Conservation (phyloP, 2,888 invertebrate genomes). For the Hymenopus coronatus region DNA sequence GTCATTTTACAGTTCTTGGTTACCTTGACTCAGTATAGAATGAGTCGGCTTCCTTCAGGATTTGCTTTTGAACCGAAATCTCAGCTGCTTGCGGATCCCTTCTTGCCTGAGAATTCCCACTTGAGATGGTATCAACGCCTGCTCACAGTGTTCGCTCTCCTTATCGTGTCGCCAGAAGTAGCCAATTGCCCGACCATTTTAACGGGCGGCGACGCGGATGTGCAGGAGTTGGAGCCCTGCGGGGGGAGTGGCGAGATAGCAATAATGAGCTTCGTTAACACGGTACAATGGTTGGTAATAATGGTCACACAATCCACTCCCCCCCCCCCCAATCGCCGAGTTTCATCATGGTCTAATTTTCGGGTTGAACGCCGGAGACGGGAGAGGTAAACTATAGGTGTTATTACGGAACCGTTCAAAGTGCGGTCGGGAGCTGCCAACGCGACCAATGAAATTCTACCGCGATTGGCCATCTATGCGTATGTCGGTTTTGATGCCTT, state of each 20-base stretch:
- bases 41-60: no score
- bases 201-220: not conserved
- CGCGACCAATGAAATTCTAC: not conserved
- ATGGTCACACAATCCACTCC: constrained; percentile 4
- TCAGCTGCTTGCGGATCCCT: no score
- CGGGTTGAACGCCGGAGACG: not conserved
- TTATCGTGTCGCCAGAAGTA: not conserved
- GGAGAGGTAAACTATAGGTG: not conserved
- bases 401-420: not conserved
- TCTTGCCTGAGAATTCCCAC: no score
- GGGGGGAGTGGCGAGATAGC: not conserved
- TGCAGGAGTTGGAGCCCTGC: not conserved
- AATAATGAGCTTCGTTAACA: constrained; percentile 20
- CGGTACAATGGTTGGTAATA: constrained; percentile 20
- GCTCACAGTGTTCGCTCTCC: no score
- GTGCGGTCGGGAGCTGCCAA: not conserved
- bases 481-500: not conserved
- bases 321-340: not conserved
- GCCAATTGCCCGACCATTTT: constrained; percentile 13
- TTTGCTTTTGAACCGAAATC: no score
- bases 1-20: no score
- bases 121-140: no score
- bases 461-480: not conserved
- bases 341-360: not conserved
- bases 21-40: no score